These are phyloP conservation scores for Drosophila phalerata DNA, from an alignment of 2,888 invertebrate genomes.

Conservation along the genomic window DNA sequence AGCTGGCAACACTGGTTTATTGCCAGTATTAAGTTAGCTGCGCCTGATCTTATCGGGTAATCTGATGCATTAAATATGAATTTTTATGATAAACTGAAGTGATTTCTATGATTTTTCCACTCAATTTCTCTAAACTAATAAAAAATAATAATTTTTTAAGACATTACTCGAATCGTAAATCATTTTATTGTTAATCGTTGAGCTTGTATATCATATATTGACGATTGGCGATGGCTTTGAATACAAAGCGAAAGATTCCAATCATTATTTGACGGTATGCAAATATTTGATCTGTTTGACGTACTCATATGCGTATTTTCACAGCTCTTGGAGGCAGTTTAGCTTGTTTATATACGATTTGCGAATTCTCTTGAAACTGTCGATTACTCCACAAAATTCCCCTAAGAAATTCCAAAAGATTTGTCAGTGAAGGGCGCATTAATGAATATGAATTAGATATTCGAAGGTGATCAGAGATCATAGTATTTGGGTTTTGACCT, in stretches of 20 bases:
- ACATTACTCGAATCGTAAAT: not conserved
- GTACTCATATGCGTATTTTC: conserved; percentile 32
- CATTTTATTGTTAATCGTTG: not conserved
- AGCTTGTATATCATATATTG: not conserved
- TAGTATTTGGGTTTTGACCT: not conserved
- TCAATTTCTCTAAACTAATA: not conserved
- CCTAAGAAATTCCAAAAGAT: conserved; percentile 14
- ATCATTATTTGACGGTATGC: conserved; percentile 44
- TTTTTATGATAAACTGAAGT: not conserved
- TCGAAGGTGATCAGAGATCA: conserved; percentile 2
- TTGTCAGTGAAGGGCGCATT: conserved; percentile 19
- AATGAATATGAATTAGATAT: conserved; percentile 1
- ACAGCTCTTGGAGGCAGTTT: conserved; percentile 6
- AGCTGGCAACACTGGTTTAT: not conserved
- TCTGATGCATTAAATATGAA: not conserved
- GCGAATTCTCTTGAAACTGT: conserved; percentile 47
- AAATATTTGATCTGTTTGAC: conserved; percentile 60
- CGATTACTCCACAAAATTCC: conserved; percentile 7
- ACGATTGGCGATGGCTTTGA: conserved; percentile 21
- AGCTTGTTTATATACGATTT: conserved; percentile 32
- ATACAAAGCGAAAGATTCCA: conserved; percentile 39
- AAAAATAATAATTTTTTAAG: no score
- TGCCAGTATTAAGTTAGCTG: not conserved
- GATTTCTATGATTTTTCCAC: not conserved
- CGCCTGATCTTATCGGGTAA: not conserved